Evolutionary conservation across 2,797 vertebrate species (phyloP).

Genomic region (Saxicola maurus): DNA sequence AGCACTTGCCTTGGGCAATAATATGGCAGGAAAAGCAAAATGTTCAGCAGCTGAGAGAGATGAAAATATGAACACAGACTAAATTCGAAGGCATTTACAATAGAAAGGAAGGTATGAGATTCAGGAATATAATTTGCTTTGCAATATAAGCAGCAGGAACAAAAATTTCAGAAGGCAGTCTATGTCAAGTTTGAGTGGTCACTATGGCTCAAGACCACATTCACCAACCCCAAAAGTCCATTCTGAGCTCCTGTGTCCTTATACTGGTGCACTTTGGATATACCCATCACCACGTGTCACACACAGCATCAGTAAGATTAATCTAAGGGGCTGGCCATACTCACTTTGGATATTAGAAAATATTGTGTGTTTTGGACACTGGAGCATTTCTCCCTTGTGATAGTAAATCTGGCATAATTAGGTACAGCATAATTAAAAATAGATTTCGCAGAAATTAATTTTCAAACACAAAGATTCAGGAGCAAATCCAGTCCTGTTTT

Average conservation of each 20-base stretch:
- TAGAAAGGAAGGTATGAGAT: not conserved
- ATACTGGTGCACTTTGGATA: not conserved
- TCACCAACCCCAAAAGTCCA: not conserved
- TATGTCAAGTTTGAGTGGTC: not conserved
- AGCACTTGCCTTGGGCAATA: not conserved
- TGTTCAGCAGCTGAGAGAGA: not conserved
- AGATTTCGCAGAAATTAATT: conserved; percentile 10
- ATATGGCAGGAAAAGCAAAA: conserved; percentile 16
- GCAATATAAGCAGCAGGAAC: not conserved
- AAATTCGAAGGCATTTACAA: not conserved
- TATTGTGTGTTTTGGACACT: not conserved
- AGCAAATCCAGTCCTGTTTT: not conserved
- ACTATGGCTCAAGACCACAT: not conserved
- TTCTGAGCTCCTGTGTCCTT: not conserved
- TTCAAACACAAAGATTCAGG: not conserved
- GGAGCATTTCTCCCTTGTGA: not conserved
- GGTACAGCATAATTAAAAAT: not conserved
- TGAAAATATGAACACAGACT: not conserved
- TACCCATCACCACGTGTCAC: not conserved
- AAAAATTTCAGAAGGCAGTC: not conserved
- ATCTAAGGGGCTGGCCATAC: not conserved
- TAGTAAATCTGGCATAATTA: not conserved
- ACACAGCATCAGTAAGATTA: not conserved
- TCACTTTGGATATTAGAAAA: not conserved
- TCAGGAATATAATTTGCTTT: not conserved